A percentile compares a stretch with the other conserved stretches of the same genome.
Evolutionary conservation across 2,888 invertebrate genomes (phyloP).

Genomic region (Latrodectus hesperus): DNA sequence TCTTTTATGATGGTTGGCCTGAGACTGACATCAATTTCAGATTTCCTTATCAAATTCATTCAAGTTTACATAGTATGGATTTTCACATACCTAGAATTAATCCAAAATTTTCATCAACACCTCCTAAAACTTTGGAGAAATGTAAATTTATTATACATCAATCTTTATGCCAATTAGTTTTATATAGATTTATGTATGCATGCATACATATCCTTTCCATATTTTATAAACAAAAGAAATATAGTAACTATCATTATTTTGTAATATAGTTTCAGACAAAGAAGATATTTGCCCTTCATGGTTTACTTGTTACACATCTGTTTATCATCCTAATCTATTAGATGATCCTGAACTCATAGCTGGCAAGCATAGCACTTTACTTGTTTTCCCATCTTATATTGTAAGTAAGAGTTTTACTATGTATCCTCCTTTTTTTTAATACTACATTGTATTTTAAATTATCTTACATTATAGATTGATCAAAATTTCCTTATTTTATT

Average conservation of each 20-base stretch:
- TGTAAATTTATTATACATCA: slow-evolving; percentile 9
- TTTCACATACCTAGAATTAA: slow-evolving; percentile 17
- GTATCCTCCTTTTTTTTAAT: no score
- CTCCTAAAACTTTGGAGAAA: slow-evolving; percentile 40
- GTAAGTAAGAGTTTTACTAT: slow-evolving; percentile 72
- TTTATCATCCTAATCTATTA: slow-evolving; percentile 80
- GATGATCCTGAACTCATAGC: slow-evolving; percentile 85
- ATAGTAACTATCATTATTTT: neutral
- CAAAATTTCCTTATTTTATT: no score
- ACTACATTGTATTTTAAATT: no score
- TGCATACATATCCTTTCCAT: no score
- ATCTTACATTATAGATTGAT: no score
- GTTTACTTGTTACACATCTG: slow-evolving; percentile 15
- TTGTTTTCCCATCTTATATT: slow-evolving; percentile 77
- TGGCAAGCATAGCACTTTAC: slow-evolving; percentile 77
- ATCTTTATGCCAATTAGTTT: no score
- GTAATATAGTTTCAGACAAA: slow-evolving; percentile 31
- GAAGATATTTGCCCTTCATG: slow-evolving; percentile 37
- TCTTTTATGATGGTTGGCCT: slow-evolving; percentile 8
- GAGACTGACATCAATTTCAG: slow-evolving; percentile 41
- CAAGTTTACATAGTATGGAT: slow-evolving; percentile 18
- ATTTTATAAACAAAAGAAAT: neutral
- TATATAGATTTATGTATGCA: no score
- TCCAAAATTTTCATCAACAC: slow-evolving; percentile 34
- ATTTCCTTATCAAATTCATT: slow-evolving; percentile 38